These are phyloP conservation scores for Phalangium opilio DNA, from an alignment of 2,888 invertebrate species.

Conservation along the genomic window DNA sequence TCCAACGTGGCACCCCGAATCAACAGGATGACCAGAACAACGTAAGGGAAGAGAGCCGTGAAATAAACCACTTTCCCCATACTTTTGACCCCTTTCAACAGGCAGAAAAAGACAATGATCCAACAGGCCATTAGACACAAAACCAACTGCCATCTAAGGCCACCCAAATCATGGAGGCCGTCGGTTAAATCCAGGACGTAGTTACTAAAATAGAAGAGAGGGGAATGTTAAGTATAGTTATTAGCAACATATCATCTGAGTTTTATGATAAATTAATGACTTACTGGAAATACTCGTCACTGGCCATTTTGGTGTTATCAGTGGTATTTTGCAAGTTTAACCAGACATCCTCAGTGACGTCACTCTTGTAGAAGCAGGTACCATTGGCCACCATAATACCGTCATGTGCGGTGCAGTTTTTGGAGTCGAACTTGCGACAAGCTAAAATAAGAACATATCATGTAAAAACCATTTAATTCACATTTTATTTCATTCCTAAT, in stretches of 20 bases:
- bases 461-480: too few species aligned
- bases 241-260: too few species aligned
- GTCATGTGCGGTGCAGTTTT: slow-evolving; percentile 30
- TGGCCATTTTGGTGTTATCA: slow-evolving; percentile 31
- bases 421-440: slow-evolving; percentile 24
- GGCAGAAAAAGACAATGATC: slow-evolving; percentile 27
- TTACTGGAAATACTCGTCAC: slow-evolving; percentile 39
- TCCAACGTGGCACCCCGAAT: slow-evolving; percentile 84
- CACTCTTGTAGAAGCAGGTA: slow-evolving; percentile 22
- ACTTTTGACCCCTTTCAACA: slow-evolving; percentile 30
- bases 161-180: slow-evolving; percentile 29
- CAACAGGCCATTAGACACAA: slow-evolving; percentile 21
- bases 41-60: slow-evolving; percentile 52
- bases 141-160: slow-evolving; percentile 22
- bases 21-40: slow-evolving; percentile 44
- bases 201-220: slow-evolving; percentile 24
- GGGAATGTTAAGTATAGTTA: too few species aligned
- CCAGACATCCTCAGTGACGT: slow-evolving; percentile 21
- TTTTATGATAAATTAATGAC: slow-evolving; percentile 22
- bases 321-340: slow-evolving; percentile 17
- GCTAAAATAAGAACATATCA: slow-evolving; percentile 20
- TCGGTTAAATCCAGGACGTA: slow-evolving; percentile 29
- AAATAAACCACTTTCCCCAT: slow-evolving; percentile 27
- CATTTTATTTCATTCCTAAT: too few species aligned
- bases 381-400: slow-evolving; percentile 30